Evolutionary conservation across 2,888 invertebrate genomes (phyloP).

Genomic region (Lasioglossum villosulum): DNA sequence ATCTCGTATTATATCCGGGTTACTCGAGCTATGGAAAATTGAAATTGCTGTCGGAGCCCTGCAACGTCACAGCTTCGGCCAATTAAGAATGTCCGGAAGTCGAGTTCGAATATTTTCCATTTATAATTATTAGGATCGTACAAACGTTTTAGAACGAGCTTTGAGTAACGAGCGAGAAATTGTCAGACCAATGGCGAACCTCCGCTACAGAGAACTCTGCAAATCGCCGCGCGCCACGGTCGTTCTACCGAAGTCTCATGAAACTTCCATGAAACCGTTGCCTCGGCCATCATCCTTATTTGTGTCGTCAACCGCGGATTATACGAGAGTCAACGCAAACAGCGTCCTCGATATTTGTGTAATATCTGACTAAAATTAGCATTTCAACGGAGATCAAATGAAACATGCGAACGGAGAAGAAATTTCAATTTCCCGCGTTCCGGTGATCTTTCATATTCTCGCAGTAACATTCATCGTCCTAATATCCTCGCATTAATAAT

Average conservation of each 20-base stretch:
- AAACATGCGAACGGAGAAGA: slow-evolving; percentile 52
- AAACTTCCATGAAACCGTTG: neutral
- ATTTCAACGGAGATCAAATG: slow-evolving; percentile 71
- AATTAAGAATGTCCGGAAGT: neutral
- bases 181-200: neutral
- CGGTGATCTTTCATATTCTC: slow-evolving; percentile 39
- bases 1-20: neutral
- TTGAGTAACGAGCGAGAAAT: neutral
- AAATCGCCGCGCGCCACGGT: neutral
- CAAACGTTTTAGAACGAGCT: neutral
- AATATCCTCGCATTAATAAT: no score
- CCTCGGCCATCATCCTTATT: slow-evolving; percentile 21
- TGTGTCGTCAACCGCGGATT: slow-evolving; percentile 29
- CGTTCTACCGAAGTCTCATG: neutral
- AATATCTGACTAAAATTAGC: slow-evolving; percentile 74
- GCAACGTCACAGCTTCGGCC: neutral
- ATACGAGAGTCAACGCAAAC: slow-evolving; percentile 29
- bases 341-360: slow-evolving; percentile 42
- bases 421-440: slow-evolving; percentile 53
- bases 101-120: no score
- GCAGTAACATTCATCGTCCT: no score
- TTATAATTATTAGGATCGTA: no score
- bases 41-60: neutral
- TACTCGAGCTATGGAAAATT: neutral
- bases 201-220: neutral